Conservation (phyloP, 2,888 invertebrate genomes). For the Odontocolon sp. region DNA sequence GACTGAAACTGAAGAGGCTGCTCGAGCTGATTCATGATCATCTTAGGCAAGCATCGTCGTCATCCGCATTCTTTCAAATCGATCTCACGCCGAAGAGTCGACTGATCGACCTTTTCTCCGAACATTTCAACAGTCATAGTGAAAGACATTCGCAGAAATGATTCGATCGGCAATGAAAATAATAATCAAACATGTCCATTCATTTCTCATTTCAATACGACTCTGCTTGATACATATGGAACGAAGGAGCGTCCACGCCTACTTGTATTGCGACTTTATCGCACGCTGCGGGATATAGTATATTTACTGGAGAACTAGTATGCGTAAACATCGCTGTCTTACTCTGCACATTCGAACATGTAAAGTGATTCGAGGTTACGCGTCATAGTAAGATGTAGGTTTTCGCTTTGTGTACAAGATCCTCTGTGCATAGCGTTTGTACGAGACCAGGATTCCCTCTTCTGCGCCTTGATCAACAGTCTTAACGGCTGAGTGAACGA, state of each 20-base stretch:
- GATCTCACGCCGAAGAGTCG: conserved; percentile 2
- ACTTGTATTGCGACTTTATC: conserved; percentile 32
- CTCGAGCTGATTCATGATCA: conserved; percentile 14
- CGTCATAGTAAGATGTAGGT: conserved; percentile 54
- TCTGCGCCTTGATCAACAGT: conserved; percentile 31
- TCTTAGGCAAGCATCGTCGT: conserved; percentile 7
- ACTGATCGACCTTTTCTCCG: conserved; percentile 25
- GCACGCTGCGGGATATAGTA: conserved; percentile 17
- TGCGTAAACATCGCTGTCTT: conserved; percentile 2
- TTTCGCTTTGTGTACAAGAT: conserved; percentile 47
- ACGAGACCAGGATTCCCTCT: conserved; percentile 36
- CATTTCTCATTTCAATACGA: conserved; percentile 5
- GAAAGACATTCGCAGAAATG: conserved; percentile 6
- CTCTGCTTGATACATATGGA: neutral
- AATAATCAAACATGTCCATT: conserved; percentile 11
- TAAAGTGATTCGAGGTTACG: conserved; percentile 59
- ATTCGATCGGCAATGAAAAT: neutral
- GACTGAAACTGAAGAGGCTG: neutral
- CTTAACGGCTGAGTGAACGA: conserved; percentile 50
- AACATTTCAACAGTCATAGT: conserved; percentile 2
- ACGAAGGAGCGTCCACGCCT: conserved; percentile 33
- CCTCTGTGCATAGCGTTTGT: conserved; percentile 44
- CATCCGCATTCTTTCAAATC: conserved; percentile 31
- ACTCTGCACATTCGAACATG: neutral
- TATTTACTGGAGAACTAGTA: conserved; percentile 32